Evolutionary conservation across 2,888 invertebrate species (phyloP).

Genomic region (Empis livida): DNA sequence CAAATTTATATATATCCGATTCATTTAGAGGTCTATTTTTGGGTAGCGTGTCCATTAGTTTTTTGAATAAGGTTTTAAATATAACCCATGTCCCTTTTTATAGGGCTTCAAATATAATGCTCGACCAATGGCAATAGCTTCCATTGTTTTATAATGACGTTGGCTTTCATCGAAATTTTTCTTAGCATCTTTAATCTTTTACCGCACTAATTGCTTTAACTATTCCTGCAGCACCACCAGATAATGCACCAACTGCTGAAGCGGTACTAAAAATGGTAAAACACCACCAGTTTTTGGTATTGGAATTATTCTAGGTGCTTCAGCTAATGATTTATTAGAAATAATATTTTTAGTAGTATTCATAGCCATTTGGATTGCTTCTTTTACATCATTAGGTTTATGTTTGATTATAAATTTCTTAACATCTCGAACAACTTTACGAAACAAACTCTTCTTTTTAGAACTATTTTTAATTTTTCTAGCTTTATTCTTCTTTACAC

Average conservation of each 20-base stretch:
- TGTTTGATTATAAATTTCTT: too few relatives aligned
- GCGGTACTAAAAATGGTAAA: constrained; percentile 7
- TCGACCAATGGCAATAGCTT: constrained; percentile 19
- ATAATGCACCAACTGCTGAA: constrained; percentile 23
- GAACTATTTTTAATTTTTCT: too few relatives aligned
- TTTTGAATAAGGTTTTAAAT: constrained; percentile 13
- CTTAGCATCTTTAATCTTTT: constrained; percentile 15
- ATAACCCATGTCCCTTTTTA: constrained; percentile 17
- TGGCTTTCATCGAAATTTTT: constrained; percentile 18
- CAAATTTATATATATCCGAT: too few relatives aligned
- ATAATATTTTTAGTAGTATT: too few relatives aligned
- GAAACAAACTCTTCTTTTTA: too few relatives aligned
- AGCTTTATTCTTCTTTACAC: constrained; percentile 1
- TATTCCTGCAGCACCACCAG: constrained; percentile 25
- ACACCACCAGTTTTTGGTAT: constrained; percentile 24
- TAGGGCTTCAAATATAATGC: constrained; percentile 20
- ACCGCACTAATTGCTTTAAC: constrained; percentile 23
- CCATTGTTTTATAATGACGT: constrained; percentile 24
- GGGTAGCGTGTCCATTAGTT: background rate
- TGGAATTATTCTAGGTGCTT: constrained; percentile 17
- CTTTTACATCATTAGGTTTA: too few relatives aligned
- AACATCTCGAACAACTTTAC: too few relatives aligned
- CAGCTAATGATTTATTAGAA: background rate
- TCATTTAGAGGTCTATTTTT: background rate
- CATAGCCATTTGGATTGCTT: too few relatives aligned